A percentile compares a stretch with the other conserved stretches of the same genome.
Conservation (phyloP, 1,140 invertebrate genomes). For the Euwallacea fornicatus region DNA sequence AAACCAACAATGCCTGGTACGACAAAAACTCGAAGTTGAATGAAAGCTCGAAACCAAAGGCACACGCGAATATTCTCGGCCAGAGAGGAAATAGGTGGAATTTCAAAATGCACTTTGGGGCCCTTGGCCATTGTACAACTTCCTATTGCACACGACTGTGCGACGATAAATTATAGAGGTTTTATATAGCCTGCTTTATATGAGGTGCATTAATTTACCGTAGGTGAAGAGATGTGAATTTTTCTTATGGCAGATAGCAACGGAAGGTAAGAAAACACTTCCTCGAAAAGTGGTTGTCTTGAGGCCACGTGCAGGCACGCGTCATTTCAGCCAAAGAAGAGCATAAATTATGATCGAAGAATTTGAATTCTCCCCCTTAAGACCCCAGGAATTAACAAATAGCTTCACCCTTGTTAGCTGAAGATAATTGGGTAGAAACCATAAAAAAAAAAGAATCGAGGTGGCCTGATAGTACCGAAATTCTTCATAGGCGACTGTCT, state of each 20-base stretch:
- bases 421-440: constrained; percentile 19
- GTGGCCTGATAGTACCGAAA: constrained; percentile 1
- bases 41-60: constrained; percentile 27
- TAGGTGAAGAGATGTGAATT: constrained; percentile 12
- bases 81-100: constrained; percentile 37
- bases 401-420: constrained; percentile 13
- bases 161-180: constrained; percentile 30
- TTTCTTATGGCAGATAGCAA: neutral
- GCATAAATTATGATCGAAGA: neutral
- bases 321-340: neutral
- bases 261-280: constrained; percentile 7
- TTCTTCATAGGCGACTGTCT: constrained; percentile 25
- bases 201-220: constrained; percentile 7
- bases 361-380: constrained; percentile 1
- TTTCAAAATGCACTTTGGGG: constrained; percentile 38
- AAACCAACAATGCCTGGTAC: constrained; percentile 32
- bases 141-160: constrained; percentile 31
- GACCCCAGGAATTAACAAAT: constrained; percentile 5
- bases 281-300: neutral
- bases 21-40: constrained; percentile 32
- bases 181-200: constrained; percentile 21
- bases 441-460: neutral
- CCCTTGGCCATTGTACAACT: constrained; percentile 25
- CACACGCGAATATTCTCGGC: constrained; percentile 23
- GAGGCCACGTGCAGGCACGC: constrained; percentile 9